Evolutionary conservation across 2,797 vertebrate species (phyloP), one percentile per base, ranked within the genome.

Genomic region (Sternarchorhynchus goeldii): DNA sequence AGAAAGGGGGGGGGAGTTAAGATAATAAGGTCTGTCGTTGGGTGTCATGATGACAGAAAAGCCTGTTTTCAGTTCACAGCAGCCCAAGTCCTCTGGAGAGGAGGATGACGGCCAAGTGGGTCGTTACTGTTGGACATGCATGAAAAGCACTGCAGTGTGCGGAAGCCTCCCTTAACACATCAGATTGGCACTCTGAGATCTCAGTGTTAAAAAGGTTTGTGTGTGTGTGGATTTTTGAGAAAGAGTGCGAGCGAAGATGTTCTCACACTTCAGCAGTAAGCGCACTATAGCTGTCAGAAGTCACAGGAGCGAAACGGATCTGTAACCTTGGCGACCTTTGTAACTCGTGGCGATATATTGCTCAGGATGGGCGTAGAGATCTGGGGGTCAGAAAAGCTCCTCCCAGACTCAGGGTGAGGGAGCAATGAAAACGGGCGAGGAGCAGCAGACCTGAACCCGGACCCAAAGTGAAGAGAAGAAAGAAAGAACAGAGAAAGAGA

Each of bases 41-140:
- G 41, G 66, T 34, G 12, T 74, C 66, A 80, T 18, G n/a, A 67
- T 75, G 67, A 81, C 32, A 81, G 66, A 68, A 41, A 76, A 58
- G 56, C 53, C 20, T 76, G 60, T 66, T 72, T 76, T 81, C 21
- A 62, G 56, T 0, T 5, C 62, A 67, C 17, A 36, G 60, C 67
- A 67, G 29, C 18, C 25, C 64, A 16, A 67, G 64, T 73, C 62
- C 68, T 57, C 62, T 39, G 16, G 18, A 72, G 73, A 71, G 55
- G 64, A 66, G 39, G 59, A 39, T 8, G 41, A 56, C n/a, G 65
- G 36, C 45, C 12, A 25, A 60, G 67, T 64, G 65, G 21, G 45
- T 69, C 14, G 34, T 81, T 76, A 72, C 29, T 59, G 39, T 58
- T 65, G 8, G 20, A 65, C 34, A 60, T 21, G 21, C 31, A 2